phyloP scores from a whole-genome alignment of 1,140 invertebrate species.

The Sinella curviseta region DNA sequence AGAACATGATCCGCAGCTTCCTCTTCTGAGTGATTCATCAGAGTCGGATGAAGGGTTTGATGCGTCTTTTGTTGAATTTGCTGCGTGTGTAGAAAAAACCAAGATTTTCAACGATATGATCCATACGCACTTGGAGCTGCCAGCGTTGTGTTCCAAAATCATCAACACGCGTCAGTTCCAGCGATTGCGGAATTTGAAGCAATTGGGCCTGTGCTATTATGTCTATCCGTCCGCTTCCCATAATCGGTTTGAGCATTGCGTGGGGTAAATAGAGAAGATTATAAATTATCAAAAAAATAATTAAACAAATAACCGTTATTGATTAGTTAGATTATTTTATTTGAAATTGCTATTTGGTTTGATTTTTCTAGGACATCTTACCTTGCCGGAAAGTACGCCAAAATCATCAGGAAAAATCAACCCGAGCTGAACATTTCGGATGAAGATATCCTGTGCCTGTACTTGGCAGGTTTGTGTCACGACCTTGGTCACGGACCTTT shows the following conservation, averaged over 20 bases:
- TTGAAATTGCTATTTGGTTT: neutral
- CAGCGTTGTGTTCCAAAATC: conserved; percentile 58
- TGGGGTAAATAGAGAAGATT: conserved; percentile 58
- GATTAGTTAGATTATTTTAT: no score
- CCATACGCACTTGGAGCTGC: conserved; percentile 59
- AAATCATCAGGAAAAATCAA: conserved; percentile 53
- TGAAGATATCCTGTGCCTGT: conserved; percentile 59
- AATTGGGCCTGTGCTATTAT: conserved; percentile 59
- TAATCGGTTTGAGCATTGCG: conserved; percentile 65
- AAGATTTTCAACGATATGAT: conserved; percentile 61
- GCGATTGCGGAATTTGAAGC: conserved; percentile 62
- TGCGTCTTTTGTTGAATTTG: conserved; percentile 21
- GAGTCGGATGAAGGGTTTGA: conserved; percentile 44
- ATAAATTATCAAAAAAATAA: conserved; percentile 11
- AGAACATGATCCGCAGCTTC: neutral
- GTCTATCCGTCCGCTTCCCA: conserved; percentile 64
- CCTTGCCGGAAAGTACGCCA: conserved; percentile 56
- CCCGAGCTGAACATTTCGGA: conserved; percentile 54
- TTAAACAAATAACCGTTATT: no score
- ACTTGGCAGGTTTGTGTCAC: conserved; percentile 68
- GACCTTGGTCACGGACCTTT: conserved; percentile 71
- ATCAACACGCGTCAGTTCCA: conserved; percentile 68
- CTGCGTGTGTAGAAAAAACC: neutral
- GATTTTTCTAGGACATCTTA: conserved; percentile 53
- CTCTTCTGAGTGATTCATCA: neutral